Conservation (phyloP, 1,140 invertebrate species). For the Achroia grisella region DNA sequence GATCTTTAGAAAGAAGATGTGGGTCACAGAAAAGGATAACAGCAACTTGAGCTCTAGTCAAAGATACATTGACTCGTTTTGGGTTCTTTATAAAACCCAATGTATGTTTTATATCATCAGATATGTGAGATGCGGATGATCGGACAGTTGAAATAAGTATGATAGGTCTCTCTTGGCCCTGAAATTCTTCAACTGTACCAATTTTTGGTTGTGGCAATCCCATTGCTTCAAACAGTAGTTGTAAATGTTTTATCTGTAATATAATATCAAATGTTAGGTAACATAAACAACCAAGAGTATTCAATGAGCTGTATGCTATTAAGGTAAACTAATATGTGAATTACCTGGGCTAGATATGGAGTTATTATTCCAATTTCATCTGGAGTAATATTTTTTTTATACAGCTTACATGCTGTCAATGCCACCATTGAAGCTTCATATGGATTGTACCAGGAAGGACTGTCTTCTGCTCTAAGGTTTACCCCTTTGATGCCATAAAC, state of each 20-base stretch:
- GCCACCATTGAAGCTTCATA: conserved; percentile 85
- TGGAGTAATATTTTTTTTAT: conserved; percentile 76
- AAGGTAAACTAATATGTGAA: too few relatives aligned
- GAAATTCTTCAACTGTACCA: conserved; percentile 96
- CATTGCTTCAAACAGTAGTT: conserved; percentile 78
- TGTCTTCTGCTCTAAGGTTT: conserved; percentile 82
- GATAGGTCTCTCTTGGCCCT: conserved; percentile 91
- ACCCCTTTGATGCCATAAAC: conserved; percentile 89
- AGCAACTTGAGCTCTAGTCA: conserved; percentile 87
- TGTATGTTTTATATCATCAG: conserved; percentile 74
- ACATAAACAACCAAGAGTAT: too few relatives aligned
- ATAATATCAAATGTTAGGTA: too few relatives aligned
- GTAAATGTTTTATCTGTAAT: conserved; percentile 82
- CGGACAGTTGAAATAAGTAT: conserved; percentile 93
- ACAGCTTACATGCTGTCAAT: conserved; percentile 76
- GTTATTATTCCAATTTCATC: conserved; percentile 94
- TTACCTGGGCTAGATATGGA: conserved; percentile 93
- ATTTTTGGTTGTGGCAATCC: conserved; percentile 85
- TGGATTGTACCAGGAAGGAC: conserved; percentile 93
- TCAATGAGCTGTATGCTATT: too few relatives aligned
- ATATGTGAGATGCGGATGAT: conserved; percentile 63
- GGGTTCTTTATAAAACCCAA: conserved; percentile 86
- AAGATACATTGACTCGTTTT: conserved; percentile 89
- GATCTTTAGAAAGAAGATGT: conserved; percentile 79
- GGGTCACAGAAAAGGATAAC: conserved; percentile 91